phyloP scores from a whole-genome alignment of 2,797 vertebrate genomes.

The Neosilurus hyrtlii region DNA sequence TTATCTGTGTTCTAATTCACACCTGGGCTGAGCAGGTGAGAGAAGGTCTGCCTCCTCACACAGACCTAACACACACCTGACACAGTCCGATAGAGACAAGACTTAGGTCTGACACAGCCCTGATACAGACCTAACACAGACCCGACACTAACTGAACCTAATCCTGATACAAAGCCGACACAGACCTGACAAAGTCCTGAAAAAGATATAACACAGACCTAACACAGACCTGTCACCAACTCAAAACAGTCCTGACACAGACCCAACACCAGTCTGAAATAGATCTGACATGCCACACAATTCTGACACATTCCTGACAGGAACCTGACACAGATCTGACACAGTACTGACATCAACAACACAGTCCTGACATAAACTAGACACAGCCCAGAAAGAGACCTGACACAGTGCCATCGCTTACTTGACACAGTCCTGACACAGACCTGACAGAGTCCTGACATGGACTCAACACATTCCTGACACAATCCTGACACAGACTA shows the following conservation, averaged over 20 bases:
- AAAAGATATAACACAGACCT: neutral
- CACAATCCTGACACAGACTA: neutral
- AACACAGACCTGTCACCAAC: neutral
- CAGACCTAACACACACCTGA: neutral
- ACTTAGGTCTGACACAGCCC: neutral
- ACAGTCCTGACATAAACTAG: neutral
- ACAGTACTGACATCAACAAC: neutral
- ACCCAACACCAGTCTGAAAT: too few species aligned
- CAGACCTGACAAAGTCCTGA: neutral
- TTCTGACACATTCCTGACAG: neutral
- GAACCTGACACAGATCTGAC: neutral
- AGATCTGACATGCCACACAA: neutral
- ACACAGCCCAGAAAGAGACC: neutral
- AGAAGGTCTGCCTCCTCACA: slow-evolving; percentile 52
- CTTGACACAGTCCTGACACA: neutral
- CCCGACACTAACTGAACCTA: neutral
- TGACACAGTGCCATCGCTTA: neutral
- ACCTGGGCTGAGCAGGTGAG: slow-evolving; percentile 54
- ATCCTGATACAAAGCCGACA: neutral
- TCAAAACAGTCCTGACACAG: too few species aligned
- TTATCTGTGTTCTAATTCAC: slow-evolving; percentile 59
- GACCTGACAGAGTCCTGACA: neutral
- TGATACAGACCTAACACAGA: neutral
- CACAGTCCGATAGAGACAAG: too few species aligned
- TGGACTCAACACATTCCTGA: neutral